A percentile compares a stretch with the other conserved stretches of the same genome.
phyloP scores from a whole-genome alignment of 2,797 vertebrate species.

The Sylvia borin region DNA sequence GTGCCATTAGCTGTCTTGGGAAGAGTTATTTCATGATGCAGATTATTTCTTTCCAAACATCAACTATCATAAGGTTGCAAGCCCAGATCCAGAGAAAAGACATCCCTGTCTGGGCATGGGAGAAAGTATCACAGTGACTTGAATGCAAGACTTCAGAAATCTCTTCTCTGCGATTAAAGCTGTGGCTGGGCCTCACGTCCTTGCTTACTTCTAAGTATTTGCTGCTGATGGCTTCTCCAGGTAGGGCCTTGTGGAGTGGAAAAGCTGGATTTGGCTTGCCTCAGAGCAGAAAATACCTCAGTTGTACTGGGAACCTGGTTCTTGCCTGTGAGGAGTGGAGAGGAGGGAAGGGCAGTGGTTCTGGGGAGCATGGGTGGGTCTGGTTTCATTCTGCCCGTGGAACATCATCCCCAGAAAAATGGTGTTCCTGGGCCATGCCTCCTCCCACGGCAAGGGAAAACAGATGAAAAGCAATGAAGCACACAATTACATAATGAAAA shows the following conservation, averaged over 20 bases:
- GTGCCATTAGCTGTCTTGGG: background rate
- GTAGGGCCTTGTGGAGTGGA: background rate
- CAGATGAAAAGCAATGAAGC: conserved; percentile 75
- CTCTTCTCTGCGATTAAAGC: background rate
- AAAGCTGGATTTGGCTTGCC: background rate
- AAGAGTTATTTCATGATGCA: background rate
- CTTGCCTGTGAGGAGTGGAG: background rate
- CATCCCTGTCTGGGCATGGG: background rate
- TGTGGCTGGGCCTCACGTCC: background rate
- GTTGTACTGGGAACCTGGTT: background rate
- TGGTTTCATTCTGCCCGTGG: background rate
- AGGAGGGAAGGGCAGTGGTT: background rate
- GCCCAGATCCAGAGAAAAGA: background rate
- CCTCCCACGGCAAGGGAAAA: conserved; percentile 69
- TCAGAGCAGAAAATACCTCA: background rate
- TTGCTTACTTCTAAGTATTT: background rate
- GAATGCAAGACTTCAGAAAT: background rate
- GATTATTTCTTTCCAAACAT: background rate
- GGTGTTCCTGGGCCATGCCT: conserved; percentile 32
- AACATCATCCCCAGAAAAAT: conserved; percentile 41
- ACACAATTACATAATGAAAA: conserved; percentile 79
- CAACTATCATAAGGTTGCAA: background rate
- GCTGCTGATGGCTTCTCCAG: background rate
- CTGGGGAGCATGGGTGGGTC: background rate
- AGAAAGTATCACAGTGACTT: background rate